Percentiles rank a stretch among this genome's conserved stretches.
Conservation (phyloP, 2,888 invertebrate genomes). For the Anagyrus pseudococci region DNA sequence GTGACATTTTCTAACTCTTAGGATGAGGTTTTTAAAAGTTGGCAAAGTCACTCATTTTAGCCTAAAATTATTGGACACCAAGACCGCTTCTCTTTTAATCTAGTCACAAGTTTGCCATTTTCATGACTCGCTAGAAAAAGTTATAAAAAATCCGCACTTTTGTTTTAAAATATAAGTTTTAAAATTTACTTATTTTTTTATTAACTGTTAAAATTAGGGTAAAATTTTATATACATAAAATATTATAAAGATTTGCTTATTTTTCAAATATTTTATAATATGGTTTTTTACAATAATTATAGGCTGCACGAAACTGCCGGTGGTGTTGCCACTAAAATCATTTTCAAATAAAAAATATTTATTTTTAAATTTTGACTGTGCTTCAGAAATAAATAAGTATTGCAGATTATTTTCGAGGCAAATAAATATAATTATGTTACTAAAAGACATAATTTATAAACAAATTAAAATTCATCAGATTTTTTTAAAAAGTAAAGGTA, state of each 20-base stretch:
- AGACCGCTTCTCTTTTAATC: constrained; percentile 7
- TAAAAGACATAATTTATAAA: too few relatives aligned
- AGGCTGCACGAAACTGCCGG: not conserved
- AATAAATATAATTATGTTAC: too few relatives aligned
- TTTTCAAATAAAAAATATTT: not conserved
- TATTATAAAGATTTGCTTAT: not conserved
- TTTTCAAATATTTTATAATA: not conserved
- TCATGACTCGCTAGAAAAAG: constrained; percentile 13
- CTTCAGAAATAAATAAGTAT: too few relatives aligned
- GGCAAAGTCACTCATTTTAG: not conserved
- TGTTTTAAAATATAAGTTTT: not conserved
- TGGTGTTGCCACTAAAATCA: not conserved
- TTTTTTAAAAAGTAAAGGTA: too few relatives aligned
- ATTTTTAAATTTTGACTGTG: too few relatives aligned
- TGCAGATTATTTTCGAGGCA: too few relatives aligned
- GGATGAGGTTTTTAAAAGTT: not conserved
- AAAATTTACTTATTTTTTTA: constrained; percentile 8
- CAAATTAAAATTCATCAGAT: too few relatives aligned
- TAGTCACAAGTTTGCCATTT: constrained; percentile 21
- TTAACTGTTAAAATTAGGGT: not conserved
- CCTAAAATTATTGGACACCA: constrained; percentile 1
- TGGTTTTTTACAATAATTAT: not conserved
- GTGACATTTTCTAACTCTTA: not conserved
- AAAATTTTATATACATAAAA: too few relatives aligned
- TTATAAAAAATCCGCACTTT: constrained; percentile 1